Evolutionary conservation across 2,797 vertebrate genomes (phyloP).

Genomic region (Glyptemys insculpta): DNA sequence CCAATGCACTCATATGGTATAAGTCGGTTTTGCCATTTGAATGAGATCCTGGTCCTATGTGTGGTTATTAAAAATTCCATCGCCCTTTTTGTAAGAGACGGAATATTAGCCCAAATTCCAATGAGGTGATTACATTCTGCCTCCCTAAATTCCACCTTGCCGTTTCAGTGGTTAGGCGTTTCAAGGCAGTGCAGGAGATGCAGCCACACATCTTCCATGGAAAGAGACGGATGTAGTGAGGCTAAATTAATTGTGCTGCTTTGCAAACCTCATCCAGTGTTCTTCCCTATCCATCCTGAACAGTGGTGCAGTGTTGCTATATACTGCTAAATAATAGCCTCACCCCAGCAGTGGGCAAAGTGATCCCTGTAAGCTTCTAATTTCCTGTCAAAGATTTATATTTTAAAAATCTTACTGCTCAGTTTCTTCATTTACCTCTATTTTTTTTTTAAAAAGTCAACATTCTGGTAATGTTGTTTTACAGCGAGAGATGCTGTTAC

Average conservation of each 20-base stretch:
- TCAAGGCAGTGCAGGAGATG: background rate
- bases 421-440: background rate
- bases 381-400: background rate
- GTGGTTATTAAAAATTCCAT: background rate
- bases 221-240: background rate
- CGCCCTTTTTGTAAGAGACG: background rate
- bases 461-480: background rate
- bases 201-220: background rate
- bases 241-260: background rate
- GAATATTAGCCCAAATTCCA: too few species aligned
- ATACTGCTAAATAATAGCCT: background rate
- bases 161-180: background rate
- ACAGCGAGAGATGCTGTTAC: background rate
- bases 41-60: background rate
- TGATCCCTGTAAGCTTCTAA: background rate
- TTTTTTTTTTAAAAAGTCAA: too few species aligned
- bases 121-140: too few species aligned
- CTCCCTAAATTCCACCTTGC: background rate
- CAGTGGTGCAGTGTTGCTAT: background rate
- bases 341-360: background rate
- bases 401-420: background rate
- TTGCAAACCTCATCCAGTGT: background rate
- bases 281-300: background rate
- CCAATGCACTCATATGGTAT: accelerated
- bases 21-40: accelerated